Conservation (phyloP, 2,113 vertebrate genomes). For the Plecotus auritus region DNA sequence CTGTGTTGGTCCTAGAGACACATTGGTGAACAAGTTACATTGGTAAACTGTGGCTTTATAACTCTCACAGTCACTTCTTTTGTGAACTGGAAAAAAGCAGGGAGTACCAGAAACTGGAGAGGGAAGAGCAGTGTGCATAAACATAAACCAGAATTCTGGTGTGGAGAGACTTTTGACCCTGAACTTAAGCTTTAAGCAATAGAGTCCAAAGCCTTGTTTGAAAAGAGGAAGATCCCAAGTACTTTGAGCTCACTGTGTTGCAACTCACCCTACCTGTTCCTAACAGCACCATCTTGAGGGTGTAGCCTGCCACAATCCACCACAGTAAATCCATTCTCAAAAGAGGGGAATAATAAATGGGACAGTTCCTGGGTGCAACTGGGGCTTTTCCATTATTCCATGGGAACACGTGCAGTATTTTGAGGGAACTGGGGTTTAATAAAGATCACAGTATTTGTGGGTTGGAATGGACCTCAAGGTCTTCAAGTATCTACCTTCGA, state of each 20-base stretch:
- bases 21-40: background rate
- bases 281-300: background rate
- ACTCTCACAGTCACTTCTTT: background rate
- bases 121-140: background rate
- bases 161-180: constrained; percentile 5
- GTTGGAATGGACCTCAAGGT: background rate
- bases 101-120: background rate
- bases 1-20: background rate
- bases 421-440: background rate
- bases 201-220: background rate
- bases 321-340: background rate
- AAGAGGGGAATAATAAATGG: background rate
- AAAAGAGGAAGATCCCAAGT: background rate
- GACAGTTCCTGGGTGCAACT: background rate
- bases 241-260: background rate
- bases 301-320: background rate
- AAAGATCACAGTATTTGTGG: background rate
- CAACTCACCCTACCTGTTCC: background rate
- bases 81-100: background rate
- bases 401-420: background rate
- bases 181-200: background rate
- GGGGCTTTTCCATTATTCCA: background rate
- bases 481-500: background rate
- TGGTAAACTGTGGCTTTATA: background rate
- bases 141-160: background rate